Evolutionary conservation across 2,797 vertebrate species (phyloP), one percentile per base, ranked within the genome.

Genomic region (Trematomus bernacchii): DNA sequence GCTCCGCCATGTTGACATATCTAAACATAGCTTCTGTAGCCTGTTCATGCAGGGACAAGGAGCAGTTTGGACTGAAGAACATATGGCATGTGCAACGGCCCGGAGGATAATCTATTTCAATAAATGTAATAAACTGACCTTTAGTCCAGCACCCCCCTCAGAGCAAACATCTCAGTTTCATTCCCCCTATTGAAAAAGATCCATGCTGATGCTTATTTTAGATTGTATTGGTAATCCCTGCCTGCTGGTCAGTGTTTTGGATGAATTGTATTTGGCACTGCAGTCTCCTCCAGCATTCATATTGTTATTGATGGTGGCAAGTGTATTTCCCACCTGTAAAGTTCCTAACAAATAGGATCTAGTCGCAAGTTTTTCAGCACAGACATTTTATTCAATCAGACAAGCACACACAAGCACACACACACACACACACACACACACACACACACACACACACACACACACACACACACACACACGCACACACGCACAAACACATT

Each of bases 261-360:
- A 6, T 53, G 3, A 54, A 18, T 4, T 71, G 18, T 61, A 58
- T 67, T 63, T 1, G 5, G 13, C 44, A 30, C 23, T 55, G 46
- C 51, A 13, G 43, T 27, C 13, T 23, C 15, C 48, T 52, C 42
- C 15, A 52, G 21, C 12, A 30, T 51, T 73, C 8, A 23, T 21
- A 44, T 76, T 59, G 33, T 63, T 50, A 11, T 14, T 6, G 19
- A 43, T n/a, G 3, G 10, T 19, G 14, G 10, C n/a, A 62, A 51
- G 37, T 65, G 44, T 51, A 55, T 73, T 71, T 47, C 52, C 66
- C 16, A 33, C 37, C 16, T 37, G 51, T 12, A 1, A 27, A 57
- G 54, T 21, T 62, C 42, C 74, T 57, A 27, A 53, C 23, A 72
- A 69, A 68, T 33, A 55, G 1, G 27, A 73, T 63, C 18, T 37